Base-by-base conservation (phyloP, 2,888 invertebrate genomes). In the Idaea dimidiata region DNA sequence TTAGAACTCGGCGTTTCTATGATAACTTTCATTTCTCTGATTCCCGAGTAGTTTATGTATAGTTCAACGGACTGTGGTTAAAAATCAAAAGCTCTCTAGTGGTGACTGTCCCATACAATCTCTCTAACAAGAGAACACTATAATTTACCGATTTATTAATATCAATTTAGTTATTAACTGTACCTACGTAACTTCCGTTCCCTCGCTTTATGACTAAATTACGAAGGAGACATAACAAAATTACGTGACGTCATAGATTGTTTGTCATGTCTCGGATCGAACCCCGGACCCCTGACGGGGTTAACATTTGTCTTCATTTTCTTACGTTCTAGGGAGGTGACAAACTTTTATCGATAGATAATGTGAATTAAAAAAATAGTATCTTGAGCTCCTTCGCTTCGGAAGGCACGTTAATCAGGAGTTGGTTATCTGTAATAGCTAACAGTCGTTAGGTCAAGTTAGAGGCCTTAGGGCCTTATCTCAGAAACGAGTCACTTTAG, bases 301-400 rank as follows among this genome's bases (percentile, higher is more conserved):
- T 76, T 75, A 83, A 86, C 91, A 91, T 92, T 92, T 88, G 88
- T 92, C 92, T 92, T 91, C 86, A 90, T 90, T 90, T 88, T 83
- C 83, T 81, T 84, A 79, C 72, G 71, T 68, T 68, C 18, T 77
- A 75, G 81, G 62, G 72, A 67, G 69, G 71, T 58, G 62, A 17
- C 57, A 43, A 43, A 57, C 64, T 17, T 55, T 59, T 61, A 58
- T 65, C 18, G 59, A 60, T 66, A 65, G 53, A 61, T 54, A n/a
- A n/a, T n/a, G n/a, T n/a, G n/a, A n/a, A n/a, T n/a, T n/a, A n/a
- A n/a, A n/a, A n/a, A n/a, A n/a, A n/a, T n/a, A n/a, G n/a, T n/a
- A n/a, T n/a, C n/a, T n/a, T n/a, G n/a, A n/a, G n/a, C n/a, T n/a
- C n/a, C n/a, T n/a, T n/a, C n/a, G n/a, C n/a, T n/a, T n/a, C n/a